A percentile compares a stretch with the other conserved stretches of the same genome.
Conservation (phyloP, 2,888 invertebrate species). For the Rotaria socialis region DNA sequence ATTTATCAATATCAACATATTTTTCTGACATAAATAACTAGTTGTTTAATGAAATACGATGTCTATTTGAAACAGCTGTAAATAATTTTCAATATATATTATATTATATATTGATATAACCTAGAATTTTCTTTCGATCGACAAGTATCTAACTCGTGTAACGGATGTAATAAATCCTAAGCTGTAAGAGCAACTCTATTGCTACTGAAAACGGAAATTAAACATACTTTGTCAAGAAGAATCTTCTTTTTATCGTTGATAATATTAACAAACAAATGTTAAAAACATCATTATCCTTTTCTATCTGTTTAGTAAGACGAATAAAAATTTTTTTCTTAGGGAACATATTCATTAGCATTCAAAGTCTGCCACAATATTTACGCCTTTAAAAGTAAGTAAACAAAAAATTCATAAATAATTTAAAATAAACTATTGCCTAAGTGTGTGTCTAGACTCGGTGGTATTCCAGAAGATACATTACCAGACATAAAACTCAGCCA, state of each 20-base stretch:
- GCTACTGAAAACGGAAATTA: background rate
- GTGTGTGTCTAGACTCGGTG: constrained; percentile 69
- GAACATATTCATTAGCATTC: constrained; percentile 84
- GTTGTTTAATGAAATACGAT: constrained; percentile 80
- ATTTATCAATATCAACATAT: constrained; percentile 82
- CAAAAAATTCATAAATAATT: background rate
- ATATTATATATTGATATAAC: no score
- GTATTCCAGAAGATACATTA: constrained; percentile 72
- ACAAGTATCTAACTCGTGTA: no score
- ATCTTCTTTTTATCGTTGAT: background rate
- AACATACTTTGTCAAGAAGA: background rate
- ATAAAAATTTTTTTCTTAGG: background rate
- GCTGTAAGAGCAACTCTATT: background rate
- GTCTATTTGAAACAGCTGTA: constrained; percentile 66
- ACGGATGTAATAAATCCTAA: background rate
- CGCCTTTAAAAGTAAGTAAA: constrained; percentile 69
- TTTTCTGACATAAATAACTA: constrained; percentile 81
- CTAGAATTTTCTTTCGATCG: no score
- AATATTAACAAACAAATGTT: background rate
- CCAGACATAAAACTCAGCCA: constrained; percentile 78
- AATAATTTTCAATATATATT: no score
- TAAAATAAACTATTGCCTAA: no score
- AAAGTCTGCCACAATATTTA: constrained; percentile 79
- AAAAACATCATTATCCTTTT: no score
- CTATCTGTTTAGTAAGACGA: no score